Base-by-base conservation (phyloP, 2,797 vertebrate genomes). In the Sciaenops ocellatus region DNA sequence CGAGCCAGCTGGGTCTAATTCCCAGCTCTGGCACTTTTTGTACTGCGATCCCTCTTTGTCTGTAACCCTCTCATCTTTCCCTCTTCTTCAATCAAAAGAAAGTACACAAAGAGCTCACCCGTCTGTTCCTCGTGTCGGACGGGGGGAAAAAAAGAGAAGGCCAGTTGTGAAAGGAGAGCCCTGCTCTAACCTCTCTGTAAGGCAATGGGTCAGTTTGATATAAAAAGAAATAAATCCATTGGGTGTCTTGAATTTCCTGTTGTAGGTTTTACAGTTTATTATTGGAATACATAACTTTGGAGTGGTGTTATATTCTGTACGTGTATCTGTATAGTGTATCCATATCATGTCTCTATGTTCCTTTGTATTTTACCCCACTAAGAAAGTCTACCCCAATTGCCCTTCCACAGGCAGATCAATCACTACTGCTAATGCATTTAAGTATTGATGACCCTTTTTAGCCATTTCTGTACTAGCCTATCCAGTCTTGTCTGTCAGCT, bases 41-140 rank as follows among this genome's bases (percentile, higher is more conserved):
- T 75, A 20, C 74, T 41, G 56, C 28, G 60, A 81, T 84, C 75
- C 63, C 22, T 87, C 78, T 87, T 83, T 82, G 83, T 84, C 66
- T 73, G 28, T 63, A 78, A 64, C 84, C 68, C 83, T 80, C 85
- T 81, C 79, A 56, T 73, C 79, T 84, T 77, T 63, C 75, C 38
- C 13, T 74, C 68, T 20, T 76, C 57, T 52, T 74, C 79, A 76
- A 7, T 85, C 74, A 77, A 71, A 83, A 52, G 66, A 62, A 47
- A 78, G 64, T 52, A 76, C 48, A 80, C 84, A 78, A 67, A 84
- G 76, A 52, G 66, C 65, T 79, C 75, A 16, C 8, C 20, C 47
- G 51, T 46, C 78, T 59, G 11, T 54, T 65, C 68, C 47, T 30
- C 17, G 18, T 64, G 59, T 76, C 69, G 54, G 60, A 46, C 22